Conservation (phyloP, 2,888 invertebrate genomes). For the Phasia obesa region DNA sequence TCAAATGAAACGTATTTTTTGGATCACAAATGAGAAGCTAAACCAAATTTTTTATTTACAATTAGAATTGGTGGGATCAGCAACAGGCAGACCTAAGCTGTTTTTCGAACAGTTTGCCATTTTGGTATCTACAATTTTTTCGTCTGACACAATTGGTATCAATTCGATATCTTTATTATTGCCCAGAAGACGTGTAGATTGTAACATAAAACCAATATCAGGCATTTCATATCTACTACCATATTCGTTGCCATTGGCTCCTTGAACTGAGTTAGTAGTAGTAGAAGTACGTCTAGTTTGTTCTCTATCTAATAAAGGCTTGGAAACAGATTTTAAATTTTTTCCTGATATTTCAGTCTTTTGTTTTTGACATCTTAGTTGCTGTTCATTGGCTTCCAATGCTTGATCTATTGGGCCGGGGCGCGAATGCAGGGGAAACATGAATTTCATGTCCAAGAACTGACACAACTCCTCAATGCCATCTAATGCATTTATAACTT, state of each 20-base stretch:
- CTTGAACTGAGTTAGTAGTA: neutral
- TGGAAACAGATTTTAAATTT: constrained; percentile 24
- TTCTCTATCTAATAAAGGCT: constrained; percentile 13
- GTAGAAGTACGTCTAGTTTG: neutral
- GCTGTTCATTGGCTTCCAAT: constrained; percentile 81
- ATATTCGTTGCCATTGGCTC: neutral
- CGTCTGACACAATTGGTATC: constrained; percentile 78
- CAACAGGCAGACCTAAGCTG: constrained; percentile 56
- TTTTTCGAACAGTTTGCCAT: constrained; percentile 5
- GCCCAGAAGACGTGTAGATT: constrained; percentile 78
- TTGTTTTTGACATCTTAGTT: constrained; percentile 70
- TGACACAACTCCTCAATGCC: constrained; percentile 83
- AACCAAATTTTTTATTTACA: constrained; percentile 8
- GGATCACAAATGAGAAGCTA: neutral
- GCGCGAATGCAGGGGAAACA: constrained; percentile 76
- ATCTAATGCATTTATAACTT: constrained; percentile 82
- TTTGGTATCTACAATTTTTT: constrained; percentile 71
- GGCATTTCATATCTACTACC: constrained; percentile 76
- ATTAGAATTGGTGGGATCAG: constrained; percentile 63
- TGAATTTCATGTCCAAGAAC: constrained; percentile 80
- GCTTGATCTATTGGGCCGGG: constrained; percentile 81
- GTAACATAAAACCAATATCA: constrained; percentile 79
- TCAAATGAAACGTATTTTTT: too few species aligned
- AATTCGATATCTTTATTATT: constrained; percentile 80
- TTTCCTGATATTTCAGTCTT: constrained; percentile 54